Evolutionary conservation across 2,797 vertebrate species (phyloP).

Genomic region (Parotocinclus haroldoi): DNA sequence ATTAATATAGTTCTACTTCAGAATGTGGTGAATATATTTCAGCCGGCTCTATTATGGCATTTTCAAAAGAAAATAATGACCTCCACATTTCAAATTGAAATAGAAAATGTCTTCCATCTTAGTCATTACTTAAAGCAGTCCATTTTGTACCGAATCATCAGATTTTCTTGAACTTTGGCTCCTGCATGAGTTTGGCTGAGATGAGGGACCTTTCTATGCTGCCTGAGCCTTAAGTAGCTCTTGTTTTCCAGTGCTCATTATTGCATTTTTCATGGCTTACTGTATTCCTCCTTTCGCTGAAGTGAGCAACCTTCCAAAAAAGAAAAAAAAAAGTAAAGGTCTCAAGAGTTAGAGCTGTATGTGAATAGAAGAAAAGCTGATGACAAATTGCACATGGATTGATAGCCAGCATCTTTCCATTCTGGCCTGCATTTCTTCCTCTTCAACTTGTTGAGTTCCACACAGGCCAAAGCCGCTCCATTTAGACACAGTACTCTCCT

Average conservation of each 20-base stretch:
- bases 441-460: conserved; percentile 53
- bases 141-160: conserved; percentile 35
- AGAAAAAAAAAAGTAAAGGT: not conserved
- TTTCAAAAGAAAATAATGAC: conserved; percentile 55
- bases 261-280: conserved; percentile 1
- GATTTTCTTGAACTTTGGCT: conserved; percentile 37
- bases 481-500: conserved; percentile 45
- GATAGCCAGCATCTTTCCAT: conserved; percentile 43
- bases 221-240: conserved; percentile 15
- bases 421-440: conserved; percentile 35
- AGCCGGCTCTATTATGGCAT: conserved; percentile 50
- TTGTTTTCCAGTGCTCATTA: conserved; percentile 10
- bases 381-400: conserved; percentile 41
- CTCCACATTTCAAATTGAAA: conserved; percentile 49
- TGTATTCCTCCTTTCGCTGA: conserved; percentile 23
- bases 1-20: conserved; percentile 47
- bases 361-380: conserved; percentile 35
- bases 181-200: conserved; percentile 39
- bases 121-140: conserved; percentile 47
- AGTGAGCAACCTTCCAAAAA: conserved; percentile 2
- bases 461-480: conserved; percentile 45
- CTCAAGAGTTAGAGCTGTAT: conserved; percentile 27
- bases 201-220: conserved; percentile 32
- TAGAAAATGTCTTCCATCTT: conserved; percentile 53
- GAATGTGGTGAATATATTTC: conserved; percentile 43